phyloP scores from a whole-genome alignment of 2,113 vertebrate genomes.

The Mohoua ochrocephala region DNA sequence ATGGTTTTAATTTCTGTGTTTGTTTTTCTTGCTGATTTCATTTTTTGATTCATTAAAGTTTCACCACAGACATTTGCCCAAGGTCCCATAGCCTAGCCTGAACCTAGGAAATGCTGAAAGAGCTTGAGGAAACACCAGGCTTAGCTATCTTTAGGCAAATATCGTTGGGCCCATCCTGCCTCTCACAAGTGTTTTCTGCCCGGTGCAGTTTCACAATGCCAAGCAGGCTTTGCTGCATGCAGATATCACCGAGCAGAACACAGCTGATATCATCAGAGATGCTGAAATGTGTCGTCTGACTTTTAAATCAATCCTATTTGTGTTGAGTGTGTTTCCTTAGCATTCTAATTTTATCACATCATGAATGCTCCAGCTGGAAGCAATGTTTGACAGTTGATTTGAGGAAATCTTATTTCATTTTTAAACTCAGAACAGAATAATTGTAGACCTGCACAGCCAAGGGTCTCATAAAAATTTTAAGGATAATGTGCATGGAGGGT shows the following conservation, averaged over 20 bases:
- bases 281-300: slow-evolving; percentile 51
- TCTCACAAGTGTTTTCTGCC: background rate
- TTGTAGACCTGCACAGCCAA: background rate
- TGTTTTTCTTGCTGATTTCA: background rate
- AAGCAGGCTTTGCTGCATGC: background rate
- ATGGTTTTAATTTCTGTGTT: background rate
- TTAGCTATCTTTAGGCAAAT: background rate
- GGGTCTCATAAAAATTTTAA: background rate
- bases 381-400: slow-evolving; percentile 51
- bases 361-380: slow-evolving; percentile 60
- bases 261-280: slow-evolving; percentile 24
- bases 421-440: slow-evolving; percentile 35
- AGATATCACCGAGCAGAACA: background rate
- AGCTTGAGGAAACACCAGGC: background rate
- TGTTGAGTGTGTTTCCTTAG: slow-evolving; percentile 43
- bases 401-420: slow-evolving; percentile 56
- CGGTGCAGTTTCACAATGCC: background rate
- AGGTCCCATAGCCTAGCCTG: background rate
- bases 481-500: background rate
- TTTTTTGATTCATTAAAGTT: background rate
- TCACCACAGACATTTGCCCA: background rate
- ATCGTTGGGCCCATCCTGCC: background rate
- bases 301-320: slow-evolving; percentile 63
- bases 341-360: slow-evolving; percentile 67
- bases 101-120: background rate